Base-by-base conservation (phyloP, 2,888 invertebrate species). In the Sphaeridia pumilis region DNA sequence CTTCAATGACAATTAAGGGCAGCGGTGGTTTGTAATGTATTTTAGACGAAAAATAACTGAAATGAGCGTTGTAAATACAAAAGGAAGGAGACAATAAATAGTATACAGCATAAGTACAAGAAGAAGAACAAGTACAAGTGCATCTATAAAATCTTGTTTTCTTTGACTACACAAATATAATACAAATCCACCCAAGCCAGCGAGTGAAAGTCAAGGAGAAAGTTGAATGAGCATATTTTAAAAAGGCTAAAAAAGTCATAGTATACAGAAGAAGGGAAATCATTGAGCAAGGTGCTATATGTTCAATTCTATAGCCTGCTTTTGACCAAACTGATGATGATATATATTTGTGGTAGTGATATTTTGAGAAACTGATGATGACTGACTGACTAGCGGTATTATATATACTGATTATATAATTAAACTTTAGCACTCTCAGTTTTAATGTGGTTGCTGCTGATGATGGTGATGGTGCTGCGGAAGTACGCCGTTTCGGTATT, bases 391-490 rank as follows among this genome's bases (percentile, higher is more conserved):
- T n/a, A n/a, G n/a, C n/a, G n/a, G n/a, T 42, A 28, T 25, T 7
- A 12, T 22, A 43, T 44, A 44, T 25, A 25, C 31, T 17, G 20
- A 20, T 45, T 42, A n/a, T 17, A 45, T 20, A 45, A 28, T 46
- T 46, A n/a, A 5, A 21, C 14, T 4, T 42, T 44, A 24, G 45
- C 31, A 44, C 36, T 45, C 28, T 38, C 24, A 28, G 28, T 49
- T 52, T 52, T 52, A 52, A 46, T 52, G 52, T 52, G 52, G 52
- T 42, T 52, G 51, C 45, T 51, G 47, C 28, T 47, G 49, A 49
- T 49, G 52, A 41, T 52, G 52, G 27, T 52, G 31, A 25, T 43
- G 43, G 21, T 44, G 52, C 38, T 52, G 52, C 24, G 52, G 52
- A 22, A 52, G 46, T 46, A 52, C 38, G 38, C 52, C 52, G 34